These are phyloP conservation scores for Siphamia tubifer DNA, from an alignment of 2,113 vertebrate genomes.

Conservation along the genomic window DNA sequence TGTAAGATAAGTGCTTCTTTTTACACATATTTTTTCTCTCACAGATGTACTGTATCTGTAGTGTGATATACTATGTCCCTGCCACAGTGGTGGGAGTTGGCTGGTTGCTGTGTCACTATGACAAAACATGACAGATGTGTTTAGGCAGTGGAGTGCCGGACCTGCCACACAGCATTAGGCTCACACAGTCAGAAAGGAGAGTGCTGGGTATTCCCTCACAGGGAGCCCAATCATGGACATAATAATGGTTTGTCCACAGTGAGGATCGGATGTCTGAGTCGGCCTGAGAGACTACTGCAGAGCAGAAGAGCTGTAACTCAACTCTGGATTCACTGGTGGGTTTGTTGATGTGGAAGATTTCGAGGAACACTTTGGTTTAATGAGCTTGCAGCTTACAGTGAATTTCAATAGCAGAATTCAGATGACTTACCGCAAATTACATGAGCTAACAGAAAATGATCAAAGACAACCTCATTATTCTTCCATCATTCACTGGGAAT, in stretches of 20 bases:
- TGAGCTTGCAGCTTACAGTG: background rate
- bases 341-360: slow-evolving; percentile 18
- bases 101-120: slow-evolving; percentile 77
- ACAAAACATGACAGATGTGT: slow-evolving; percentile 86
- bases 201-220: slow-evolving; percentile 80
- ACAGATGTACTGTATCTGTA: slow-evolving; percentile 9
- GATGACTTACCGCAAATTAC: slow-evolving; percentile 50
- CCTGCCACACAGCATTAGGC: slow-evolving; percentile 86
- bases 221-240: slow-evolving; percentile 83
- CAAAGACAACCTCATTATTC: slow-evolving; percentile 64
- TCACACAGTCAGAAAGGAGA: slow-evolving; percentile 81
- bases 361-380: slow-evolving; percentile 13
- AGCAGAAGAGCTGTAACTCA: slow-evolving; percentile 26
- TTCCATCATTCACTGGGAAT: slow-evolving; percentile 29
- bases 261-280: slow-evolving; percentile 45
- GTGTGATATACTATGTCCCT: slow-evolving; percentile 22
- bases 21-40: slow-evolving; percentile 3
- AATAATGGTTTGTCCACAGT: slow-evolving; percentile 79
- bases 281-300: slow-evolving; percentile 23
- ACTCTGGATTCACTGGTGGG: slow-evolving; percentile 11
- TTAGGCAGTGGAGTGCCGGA: slow-evolving; percentile 87
- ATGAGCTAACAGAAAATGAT: slow-evolving; percentile 39
- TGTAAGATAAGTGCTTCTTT: no score
- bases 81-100: slow-evolving; percentile 64
- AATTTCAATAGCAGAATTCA: slow-evolving; percentile 31